These are phyloP conservation scores for Tyria jacobaeae DNA, from an alignment of 2,888 invertebrate species.

Conservation along the genomic window DNA sequence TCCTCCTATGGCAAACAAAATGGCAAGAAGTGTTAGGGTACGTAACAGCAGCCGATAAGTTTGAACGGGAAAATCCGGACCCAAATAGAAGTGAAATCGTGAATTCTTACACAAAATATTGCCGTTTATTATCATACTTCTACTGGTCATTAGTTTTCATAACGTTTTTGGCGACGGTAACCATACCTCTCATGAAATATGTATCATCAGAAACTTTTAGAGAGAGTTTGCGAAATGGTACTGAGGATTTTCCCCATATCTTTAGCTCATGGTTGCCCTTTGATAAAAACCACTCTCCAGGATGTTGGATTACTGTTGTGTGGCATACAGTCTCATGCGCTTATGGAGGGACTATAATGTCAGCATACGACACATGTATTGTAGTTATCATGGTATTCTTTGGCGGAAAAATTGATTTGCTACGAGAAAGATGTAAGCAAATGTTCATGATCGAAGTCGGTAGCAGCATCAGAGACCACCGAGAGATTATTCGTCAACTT, in stretches of 20 bases:
- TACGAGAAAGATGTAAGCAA: slow-evolving; percentile 68
- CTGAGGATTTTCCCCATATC: slow-evolving; percentile 72
- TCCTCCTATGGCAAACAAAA: slow-evolving; percentile 66
- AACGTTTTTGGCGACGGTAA: slow-evolving; percentile 63
- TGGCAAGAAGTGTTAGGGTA: slow-evolving; percentile 72
- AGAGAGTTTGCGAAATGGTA: slow-evolving; percentile 64
- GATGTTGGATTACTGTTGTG: slow-evolving; percentile 68
- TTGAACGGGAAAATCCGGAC: slow-evolving; percentile 64
- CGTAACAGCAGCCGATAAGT: slow-evolving; percentile 68
- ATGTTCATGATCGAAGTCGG: slow-evolving; percentile 57
- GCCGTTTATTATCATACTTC: slow-evolving; percentile 66
- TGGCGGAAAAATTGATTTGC: slow-evolving; percentile 71
- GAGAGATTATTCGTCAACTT: slow-evolving; percentile 56
- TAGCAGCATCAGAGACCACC: slow-evolving; percentile 52
- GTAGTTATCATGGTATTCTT: slow-evolving; percentile 75
- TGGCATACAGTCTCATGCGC: slow-evolving; percentile 65
- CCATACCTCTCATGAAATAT: slow-evolving; percentile 65
- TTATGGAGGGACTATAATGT: slow-evolving; percentile 68
- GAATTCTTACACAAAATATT: slow-evolving; percentile 69
- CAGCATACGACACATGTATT: slow-evolving; percentile 67
- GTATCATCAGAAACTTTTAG: slow-evolving; percentile 62
- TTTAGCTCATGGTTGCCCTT: slow-evolving; percentile 79
- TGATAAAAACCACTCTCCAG: slow-evolving; percentile 71
- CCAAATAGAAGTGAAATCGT: slow-evolving; percentile 55
- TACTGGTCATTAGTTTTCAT: slow-evolving; percentile 74